Conservation (phyloP, 1,140 invertebrate genomes). For the Neodiprion pinetum region DNA sequence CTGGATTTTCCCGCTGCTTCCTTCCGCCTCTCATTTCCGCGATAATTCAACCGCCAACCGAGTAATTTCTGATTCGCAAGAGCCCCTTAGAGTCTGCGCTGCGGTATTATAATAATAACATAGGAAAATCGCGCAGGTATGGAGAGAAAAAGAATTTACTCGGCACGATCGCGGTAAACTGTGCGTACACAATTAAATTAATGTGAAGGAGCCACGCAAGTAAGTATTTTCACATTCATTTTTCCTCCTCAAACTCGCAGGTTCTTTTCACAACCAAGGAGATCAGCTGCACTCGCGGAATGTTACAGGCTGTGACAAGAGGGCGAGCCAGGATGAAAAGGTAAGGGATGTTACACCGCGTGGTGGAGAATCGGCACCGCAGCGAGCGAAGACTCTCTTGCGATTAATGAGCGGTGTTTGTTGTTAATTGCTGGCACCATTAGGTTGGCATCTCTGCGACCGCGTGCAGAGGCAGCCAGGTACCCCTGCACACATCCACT, state of each 20-base stretch:
- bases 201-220: too few species aligned
- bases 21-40: constrained; percentile 6
- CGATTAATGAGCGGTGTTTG: constrained; percentile 65
- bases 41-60: constrained; percentile 1
- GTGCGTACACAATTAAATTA: too few species aligned
- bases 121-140: too few species aligned
- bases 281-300: too few species aligned
- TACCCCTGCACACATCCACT: background rate
- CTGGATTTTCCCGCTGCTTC: background rate
- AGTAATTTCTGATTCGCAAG: constrained; percentile 5
- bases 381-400: constrained; percentile 41
- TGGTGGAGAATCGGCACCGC: constrained; percentile 27
- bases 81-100: too few species aligned
- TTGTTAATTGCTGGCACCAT: constrained; percentile 64
- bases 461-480: background rate
- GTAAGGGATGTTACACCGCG: constrained; percentile 7
- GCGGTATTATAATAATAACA: too few species aligned
- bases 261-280: too few species aligned
- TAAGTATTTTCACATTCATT: too few species aligned
- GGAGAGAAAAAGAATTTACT: too few species aligned
- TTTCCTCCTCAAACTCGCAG: too few species aligned
- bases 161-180: too few species aligned
- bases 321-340: background rate
- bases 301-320: too few species aligned
- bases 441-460: constrained; percentile 56